Conservation (phyloP, 2,888 invertebrate genomes). For the Orchesellides sinensis region DNA sequence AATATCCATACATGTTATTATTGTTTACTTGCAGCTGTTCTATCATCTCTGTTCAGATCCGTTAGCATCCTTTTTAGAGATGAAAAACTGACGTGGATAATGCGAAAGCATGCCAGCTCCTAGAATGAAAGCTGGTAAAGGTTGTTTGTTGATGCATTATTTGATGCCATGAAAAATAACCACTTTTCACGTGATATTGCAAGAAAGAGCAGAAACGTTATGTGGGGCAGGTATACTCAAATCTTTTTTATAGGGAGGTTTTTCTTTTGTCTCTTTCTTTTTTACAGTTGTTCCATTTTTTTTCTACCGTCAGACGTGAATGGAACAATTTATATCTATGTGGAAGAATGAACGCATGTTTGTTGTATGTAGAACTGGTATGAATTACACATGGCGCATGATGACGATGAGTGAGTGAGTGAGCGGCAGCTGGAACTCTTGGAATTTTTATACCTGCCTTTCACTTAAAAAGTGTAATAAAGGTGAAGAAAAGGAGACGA, state of each 20-base stretch:
- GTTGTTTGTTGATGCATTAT: slow-evolving; percentile 61
- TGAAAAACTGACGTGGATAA: slow-evolving; percentile 63
- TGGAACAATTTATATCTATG: neutral
- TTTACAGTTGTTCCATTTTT: slow-evolving; percentile 40
- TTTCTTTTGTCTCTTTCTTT: slow-evolving; percentile 11
- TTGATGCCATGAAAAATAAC: slow-evolving; percentile 61
- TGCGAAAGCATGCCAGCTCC: slow-evolving; percentile 48
- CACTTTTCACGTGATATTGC: slow-evolving; percentile 60
- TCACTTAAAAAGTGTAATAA: slow-evolving; percentile 55
- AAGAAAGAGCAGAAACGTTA: slow-evolving; percentile 31
- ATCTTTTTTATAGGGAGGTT: neutral
- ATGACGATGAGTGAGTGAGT: slow-evolving; percentile 44
- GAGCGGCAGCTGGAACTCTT: slow-evolving; percentile 48
- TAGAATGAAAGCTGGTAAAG: slow-evolving; percentile 53
- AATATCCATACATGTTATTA: too few relatives aligned
- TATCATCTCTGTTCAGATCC: too few relatives aligned
- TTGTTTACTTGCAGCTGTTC: too few relatives aligned
- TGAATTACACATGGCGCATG: slow-evolving; percentile 46
- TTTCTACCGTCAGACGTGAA: slow-evolving; percentile 28
- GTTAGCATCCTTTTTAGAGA: too few relatives aligned
- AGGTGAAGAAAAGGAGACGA: slow-evolving; percentile 39
- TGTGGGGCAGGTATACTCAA: slow-evolving; percentile 7
- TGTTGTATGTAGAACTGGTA: slow-evolving; percentile 13
- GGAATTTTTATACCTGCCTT: slow-evolving; percentile 52
- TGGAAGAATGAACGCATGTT: slow-evolving; percentile 23